Evolutionary conservation across 1,140 invertebrate species (phyloP).

Genomic region (Drosophila carrolli): DNA sequence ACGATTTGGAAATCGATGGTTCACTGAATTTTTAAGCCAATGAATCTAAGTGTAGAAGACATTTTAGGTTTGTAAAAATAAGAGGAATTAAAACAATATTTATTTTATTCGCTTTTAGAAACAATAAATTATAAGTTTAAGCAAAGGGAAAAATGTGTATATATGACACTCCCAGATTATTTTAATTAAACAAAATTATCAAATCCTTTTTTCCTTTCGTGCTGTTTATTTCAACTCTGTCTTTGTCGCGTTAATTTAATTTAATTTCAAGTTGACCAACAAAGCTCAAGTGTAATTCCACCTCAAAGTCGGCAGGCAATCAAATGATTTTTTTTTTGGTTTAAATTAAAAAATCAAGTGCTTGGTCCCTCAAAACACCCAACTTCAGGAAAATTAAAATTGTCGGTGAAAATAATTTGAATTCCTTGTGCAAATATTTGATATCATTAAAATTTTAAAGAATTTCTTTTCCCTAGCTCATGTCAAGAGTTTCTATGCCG

Average conservation of each 20-base stretch:
- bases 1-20: too few species aligned
- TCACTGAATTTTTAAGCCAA: too few species aligned
- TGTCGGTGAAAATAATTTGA: conserved; percentile 9
- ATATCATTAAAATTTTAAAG: conserved; percentile 76
- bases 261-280: conserved; percentile 3
- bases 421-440: conserved; percentile 65
- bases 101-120: too few species aligned
- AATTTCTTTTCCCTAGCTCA: conserved; percentile 21
- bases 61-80: too few species aligned
- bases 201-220: not conserved
- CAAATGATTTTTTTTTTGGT: conserved; percentile 44
- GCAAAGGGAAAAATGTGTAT: too few species aligned
- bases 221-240: not conserved
- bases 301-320: not conserved
- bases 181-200: too few species aligned
- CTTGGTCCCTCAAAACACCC: conserved; percentile 9
- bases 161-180: too few species aligned
- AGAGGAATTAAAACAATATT: too few species aligned
- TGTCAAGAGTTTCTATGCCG: conserved; percentile 13
- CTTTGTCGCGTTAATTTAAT: conserved; percentile 2
- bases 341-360: conserved; percentile 67
- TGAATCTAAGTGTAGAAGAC: too few species aligned
- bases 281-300: not conserved
- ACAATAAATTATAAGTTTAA: too few species aligned
- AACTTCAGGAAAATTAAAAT: conserved; percentile 12